Evolutionary conservation across 2,888 invertebrate species (phyloP).

Genomic region (Hypercompe scribonia): DNA sequence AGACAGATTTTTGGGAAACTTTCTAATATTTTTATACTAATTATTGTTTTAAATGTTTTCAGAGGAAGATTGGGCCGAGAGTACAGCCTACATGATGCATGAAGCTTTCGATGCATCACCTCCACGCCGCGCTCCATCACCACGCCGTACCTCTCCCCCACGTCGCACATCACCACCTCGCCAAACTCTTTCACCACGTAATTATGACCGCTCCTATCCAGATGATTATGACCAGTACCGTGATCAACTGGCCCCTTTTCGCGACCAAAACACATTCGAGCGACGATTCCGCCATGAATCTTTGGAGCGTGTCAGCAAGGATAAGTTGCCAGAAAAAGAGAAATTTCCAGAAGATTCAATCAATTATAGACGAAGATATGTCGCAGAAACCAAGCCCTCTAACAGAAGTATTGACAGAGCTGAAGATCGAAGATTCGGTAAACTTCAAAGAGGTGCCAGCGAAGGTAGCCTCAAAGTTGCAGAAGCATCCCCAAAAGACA

Average conservation of each 20-base stretch:
- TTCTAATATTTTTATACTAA: not conserved
- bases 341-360: constrained; percentile 73
- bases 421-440: constrained; percentile 81
- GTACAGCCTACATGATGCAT: constrained; percentile 89
- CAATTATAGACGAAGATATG: constrained; percentile 82
- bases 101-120: constrained; percentile 84
- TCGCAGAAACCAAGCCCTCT: constrained; percentile 81
- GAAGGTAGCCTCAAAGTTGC: constrained; percentile 80
- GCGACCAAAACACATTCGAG: constrained; percentile 74
- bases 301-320: constrained; percentile 70
- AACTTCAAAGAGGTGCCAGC: constrained; percentile 77
- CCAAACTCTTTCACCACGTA: constrained; percentile 65
- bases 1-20: not conserved
- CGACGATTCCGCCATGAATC: constrained; percentile 81
- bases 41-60: constrained; percentile 61
- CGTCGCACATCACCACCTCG: constrained; percentile 62
- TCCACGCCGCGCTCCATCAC: constrained; percentile 55
- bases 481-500: constrained; percentile 89
- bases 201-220: constrained; percentile 63
- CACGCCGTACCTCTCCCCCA: constrained; percentile 60
- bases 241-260: constrained; percentile 77
- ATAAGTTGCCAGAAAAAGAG: constrained; percentile 66
- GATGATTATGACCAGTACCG: constrained; percentile 66
- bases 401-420: constrained; percentile 78
- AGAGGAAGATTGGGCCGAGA: constrained; percentile 93